Evolutionary conservation across 2,113 vertebrate genomes (phyloP), one percentile per base, ranked within the genome.

Genomic region (Archilochus colubris): DNA sequence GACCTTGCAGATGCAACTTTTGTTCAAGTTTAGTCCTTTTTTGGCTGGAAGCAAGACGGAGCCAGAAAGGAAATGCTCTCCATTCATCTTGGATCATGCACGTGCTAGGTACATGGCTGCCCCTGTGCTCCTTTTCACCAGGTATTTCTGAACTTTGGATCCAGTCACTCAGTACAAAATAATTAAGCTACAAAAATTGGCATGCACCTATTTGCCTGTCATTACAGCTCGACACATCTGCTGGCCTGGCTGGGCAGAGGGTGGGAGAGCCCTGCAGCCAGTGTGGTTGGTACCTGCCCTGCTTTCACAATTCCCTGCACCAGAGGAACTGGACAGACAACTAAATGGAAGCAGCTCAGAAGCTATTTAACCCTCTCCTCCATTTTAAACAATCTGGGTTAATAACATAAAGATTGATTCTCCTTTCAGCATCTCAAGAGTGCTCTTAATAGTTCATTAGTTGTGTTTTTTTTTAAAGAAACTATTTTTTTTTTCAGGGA

Each of bases 1-100:
- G 89, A 88, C 92, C 86, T 92, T 72, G 92, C 86, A 89, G 94
- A 96, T 80, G 83, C 81, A 96, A 96, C 88, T 96, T 95, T 93
- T 97, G 92, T 92, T 94, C 86, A 80, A 89, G 72, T 92, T 91
- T 54, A 82, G 86, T 38, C 77, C 50, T 48, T 95, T 91, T 95
- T 68, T 84, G 94, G 91, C 94, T 95, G 7, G 36, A 91, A 94
- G 93, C 87, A 94, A 95, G 76, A 16, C 46, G 74, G 74, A 62
- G 63, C 79, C 78, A 83, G 82, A 91, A 67, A 94, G 64, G 38
- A 61, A 83, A 72, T 10, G 1, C 53, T 70, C 68, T 50, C 31
- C 57, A n/a, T 61, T 88, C 68, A 53, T 27, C 44, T 28, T 11
- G 69, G 68, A 31, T 53, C 38, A 61, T 0, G 16, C 74, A 53